Evolutionary conservation across 1,140 invertebrate species (phyloP).

Genomic region (Ptiloglossa arizonensis): DNA sequence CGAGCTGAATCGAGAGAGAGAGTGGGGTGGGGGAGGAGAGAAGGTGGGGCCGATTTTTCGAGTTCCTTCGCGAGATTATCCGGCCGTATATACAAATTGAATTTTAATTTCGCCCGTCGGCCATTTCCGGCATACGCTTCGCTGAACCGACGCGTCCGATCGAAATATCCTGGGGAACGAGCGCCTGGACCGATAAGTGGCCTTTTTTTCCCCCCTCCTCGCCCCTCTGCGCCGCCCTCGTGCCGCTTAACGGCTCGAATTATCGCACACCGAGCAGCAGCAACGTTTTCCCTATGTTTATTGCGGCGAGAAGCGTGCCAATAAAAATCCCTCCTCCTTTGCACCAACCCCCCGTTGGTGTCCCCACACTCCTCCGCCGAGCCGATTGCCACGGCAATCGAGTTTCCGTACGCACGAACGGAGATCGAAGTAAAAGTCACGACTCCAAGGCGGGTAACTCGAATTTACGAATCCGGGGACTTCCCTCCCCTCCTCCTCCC

Average conservation of each 20-base stretch:
- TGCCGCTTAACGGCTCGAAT: conserved; percentile 21
- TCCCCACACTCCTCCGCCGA: no score
- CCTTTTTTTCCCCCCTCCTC: not conserved
- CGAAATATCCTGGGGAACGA: conserved; percentile 10
- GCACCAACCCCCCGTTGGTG: not conserved
- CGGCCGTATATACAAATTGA: conserved; percentile 13
- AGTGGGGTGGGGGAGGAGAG: not conserved
- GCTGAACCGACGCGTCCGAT: not conserved
- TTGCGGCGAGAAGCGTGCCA: conserved; percentile 25
- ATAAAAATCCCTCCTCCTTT: conserved; percentile 23
- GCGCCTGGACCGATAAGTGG: conserved; percentile 12
- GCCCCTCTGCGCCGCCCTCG: no score
- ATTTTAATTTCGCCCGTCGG: conserved; percentile 33
- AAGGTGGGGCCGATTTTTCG: not conserved
- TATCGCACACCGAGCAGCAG: not conserved
- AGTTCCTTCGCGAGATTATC: conserved; percentile 16
- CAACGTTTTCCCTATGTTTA: conserved; percentile 28
- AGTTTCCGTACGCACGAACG: not conserved
- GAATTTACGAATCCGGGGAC: conserved; percentile 32
- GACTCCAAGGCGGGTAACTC: not conserved
- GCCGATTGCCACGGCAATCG: conserved; percentile 24
- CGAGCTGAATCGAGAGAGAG: no score
- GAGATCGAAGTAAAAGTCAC: not conserved
- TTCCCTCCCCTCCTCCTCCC: no score
- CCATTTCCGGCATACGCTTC: conserved; percentile 19